Conservation (phyloP, 2,888 invertebrate species). For the Latheticus oryzae region DNA sequence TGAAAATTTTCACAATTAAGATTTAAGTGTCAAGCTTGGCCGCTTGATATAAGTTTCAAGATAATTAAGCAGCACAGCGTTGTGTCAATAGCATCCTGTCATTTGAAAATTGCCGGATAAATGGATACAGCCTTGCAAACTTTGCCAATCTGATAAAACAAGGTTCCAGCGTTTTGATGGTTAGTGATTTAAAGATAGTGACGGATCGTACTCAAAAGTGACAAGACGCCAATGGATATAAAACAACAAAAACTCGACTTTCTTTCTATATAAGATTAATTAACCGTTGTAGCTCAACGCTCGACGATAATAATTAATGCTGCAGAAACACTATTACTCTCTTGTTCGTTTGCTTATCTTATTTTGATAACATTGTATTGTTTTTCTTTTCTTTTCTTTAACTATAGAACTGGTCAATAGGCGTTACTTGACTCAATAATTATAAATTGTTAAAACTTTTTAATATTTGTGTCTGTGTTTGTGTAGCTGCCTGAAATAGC, state of each 20-base stretch:
- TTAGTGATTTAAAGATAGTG: constrained; percentile 28
- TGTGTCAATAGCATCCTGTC: constrained; percentile 34
- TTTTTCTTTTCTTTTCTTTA: constrained; percentile 1
- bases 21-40: constrained; percentile 21
- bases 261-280: constrained; percentile 25
- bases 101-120: constrained; percentile 33
- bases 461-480: no score
- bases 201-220: constrained; percentile 20
- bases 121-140: constrained; percentile 31
- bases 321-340: constrained; percentile 15
- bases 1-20: constrained; percentile 22
- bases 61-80: constrained; percentile 29
- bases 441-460: no score
- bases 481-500: constrained; percentile 11
- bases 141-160: constrained; percentile 34
- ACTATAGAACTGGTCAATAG: no score
- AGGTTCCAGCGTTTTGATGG: constrained; percentile 29
- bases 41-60: constrained; percentile 32
- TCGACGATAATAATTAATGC: constrained; percentile 27
- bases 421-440: no score
- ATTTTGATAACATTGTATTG: background rate
- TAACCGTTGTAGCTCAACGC: constrained; percentile 23
- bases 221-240: constrained; percentile 21
- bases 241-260: constrained; percentile 24
- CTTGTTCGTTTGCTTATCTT: constrained; percentile 14